phyloP scores from a whole-genome alignment of 1,140 invertebrate species.

The Lineus longissimus region DNA sequence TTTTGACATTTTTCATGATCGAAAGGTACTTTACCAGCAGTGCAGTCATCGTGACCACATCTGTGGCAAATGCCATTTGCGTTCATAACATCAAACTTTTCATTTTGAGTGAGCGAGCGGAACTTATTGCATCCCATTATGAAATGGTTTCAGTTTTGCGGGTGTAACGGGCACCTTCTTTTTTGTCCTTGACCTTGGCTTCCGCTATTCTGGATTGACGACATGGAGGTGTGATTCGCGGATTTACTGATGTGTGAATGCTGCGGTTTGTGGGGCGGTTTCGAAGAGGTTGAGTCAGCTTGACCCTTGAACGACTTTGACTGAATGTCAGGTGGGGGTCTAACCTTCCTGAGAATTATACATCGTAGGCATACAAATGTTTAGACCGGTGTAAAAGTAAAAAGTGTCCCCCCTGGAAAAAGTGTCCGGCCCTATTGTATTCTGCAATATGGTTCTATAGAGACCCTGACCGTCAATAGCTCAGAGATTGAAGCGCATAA shows the following conservation, averaged over 20 bases:
- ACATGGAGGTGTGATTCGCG: no score
- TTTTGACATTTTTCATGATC: neutral
- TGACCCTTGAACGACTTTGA: neutral
- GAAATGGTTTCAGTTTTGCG: neutral
- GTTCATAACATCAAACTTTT: neutral
- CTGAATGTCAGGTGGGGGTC: neutral
- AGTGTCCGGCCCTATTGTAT: no score
- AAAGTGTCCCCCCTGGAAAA: no score
- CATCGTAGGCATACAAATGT: no score
- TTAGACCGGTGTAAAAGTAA: no score
- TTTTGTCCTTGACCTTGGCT: neutral
- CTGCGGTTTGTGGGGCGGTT: no score
- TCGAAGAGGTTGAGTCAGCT: no score
- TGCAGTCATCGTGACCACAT: constrained; percentile 2
- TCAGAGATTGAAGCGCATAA: no score
- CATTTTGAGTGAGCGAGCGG: neutral
- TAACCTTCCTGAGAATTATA: neutral
- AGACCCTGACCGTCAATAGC: no score
- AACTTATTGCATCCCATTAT: neutral
- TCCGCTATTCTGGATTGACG: no score
- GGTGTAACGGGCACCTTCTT: constrained; percentile 3
- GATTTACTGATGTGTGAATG: no score
- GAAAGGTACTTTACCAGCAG: neutral
- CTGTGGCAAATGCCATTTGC: neutral
- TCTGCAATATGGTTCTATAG: no score